phyloP scores from a whole-genome alignment of 2,888 invertebrate genomes.

The Calameuta idolon region DNA sequence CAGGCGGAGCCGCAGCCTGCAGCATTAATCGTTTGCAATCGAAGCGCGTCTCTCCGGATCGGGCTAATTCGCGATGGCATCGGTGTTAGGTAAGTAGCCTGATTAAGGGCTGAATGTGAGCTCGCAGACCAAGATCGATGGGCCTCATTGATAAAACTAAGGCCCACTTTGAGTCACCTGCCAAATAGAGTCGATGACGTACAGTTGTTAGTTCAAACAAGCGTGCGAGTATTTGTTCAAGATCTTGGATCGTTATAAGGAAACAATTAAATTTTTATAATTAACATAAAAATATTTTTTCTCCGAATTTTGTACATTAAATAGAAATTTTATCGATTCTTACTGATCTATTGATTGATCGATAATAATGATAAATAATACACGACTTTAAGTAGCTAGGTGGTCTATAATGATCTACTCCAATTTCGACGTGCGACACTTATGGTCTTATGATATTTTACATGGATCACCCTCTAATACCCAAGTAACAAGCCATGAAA shows the following conservation, averaged over 20 bases:
- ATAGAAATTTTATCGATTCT: not conserved
- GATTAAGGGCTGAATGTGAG: constrained; percentile 34
- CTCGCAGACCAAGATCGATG: constrained; percentile 21
- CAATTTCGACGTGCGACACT: not conserved
- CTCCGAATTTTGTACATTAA: no score
- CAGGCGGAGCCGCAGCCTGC: constrained; percentile 20
- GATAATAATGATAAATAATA: not conserved
- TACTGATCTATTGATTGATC: not conserved
- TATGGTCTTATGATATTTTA: not conserved
- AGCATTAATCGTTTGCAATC: constrained; percentile 36
- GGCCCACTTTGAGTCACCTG: constrained; percentile 19
- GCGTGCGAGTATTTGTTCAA: not conserved
- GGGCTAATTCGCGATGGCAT: constrained; percentile 39
- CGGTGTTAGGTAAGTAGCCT: constrained; percentile 47
- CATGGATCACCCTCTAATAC: not conserved
- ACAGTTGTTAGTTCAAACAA: not conserved
- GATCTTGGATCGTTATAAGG: no score
- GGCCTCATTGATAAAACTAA: constrained; percentile 23
- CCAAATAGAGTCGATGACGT: not conserved
- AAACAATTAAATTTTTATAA: no score
- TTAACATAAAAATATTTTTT: no score
- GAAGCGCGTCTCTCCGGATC: constrained; percentile 12
- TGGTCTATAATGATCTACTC: not conserved
- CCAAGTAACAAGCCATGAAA: constrained; percentile 29
- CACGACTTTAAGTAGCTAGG: not conserved